A percentile compares a stretch with the other conserved stretches of the same genome.
Conservation (phyloP, 2,888 invertebrate species). For the Ormyrus nitidulus region DNA sequence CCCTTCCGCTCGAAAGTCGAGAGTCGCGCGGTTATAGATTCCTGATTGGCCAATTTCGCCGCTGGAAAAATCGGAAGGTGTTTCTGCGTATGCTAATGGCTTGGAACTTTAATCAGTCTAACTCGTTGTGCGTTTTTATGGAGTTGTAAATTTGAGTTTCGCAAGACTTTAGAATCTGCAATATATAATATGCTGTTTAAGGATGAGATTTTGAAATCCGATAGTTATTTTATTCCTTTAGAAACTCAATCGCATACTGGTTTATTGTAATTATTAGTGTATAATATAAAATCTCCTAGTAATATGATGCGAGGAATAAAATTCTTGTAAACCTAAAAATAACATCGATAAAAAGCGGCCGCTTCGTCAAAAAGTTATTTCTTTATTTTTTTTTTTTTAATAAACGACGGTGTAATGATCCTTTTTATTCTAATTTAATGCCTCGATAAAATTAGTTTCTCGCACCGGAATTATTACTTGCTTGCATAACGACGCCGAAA, state of each 20-base stretch:
- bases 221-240: not conserved
- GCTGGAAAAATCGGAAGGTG: not conserved
- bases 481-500: too few relatives aligned
- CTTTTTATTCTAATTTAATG: too few relatives aligned
- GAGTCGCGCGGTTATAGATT: not conserved
- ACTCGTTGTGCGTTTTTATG: not conserved
- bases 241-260: constrained; percentile 5
- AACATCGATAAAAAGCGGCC: not conserved
- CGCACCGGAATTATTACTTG: too few relatives aligned
- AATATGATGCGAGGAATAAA: not conserved
- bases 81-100: not conserved
- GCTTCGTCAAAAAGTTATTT: not conserved
- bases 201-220: not conserved
- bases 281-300: not conserved
- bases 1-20: constrained; percentile 2
- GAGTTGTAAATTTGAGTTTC: not conserved
- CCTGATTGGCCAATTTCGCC: not conserved
- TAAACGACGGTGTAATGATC: too few relatives aligned
- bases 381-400: not conserved
- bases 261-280: too few relatives aligned
- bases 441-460: too few relatives aligned
- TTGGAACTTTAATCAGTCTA: not conserved
- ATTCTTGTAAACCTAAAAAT: not conserved
- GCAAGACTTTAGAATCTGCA: too few relatives aligned
- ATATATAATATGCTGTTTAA: too few relatives aligned